These are phyloP conservation scores for Plecotus auritus DNA, from an alignment of 2,113 vertebrate genomes.

Conservation along the genomic window DNA sequence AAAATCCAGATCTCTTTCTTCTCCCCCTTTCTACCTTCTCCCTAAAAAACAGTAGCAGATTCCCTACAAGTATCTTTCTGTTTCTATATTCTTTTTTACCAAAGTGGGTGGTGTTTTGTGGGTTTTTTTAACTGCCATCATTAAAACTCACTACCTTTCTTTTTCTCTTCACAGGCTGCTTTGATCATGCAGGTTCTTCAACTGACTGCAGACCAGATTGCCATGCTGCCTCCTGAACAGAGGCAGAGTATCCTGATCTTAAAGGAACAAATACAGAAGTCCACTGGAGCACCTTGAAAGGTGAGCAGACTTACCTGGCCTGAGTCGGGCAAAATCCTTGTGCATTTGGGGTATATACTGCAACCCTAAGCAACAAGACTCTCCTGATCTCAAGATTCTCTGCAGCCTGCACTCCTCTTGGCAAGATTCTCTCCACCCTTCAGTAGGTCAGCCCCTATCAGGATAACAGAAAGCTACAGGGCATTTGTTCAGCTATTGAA, in stretches of 20 bases:
- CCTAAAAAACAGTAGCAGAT: slow-evolving; percentile 29
- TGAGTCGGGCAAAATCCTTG: background rate
- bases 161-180: slow-evolving; percentile 85
- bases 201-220: slow-evolving; percentile 97
- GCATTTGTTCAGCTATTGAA: slow-evolving; percentile 20
- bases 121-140: accelerated
- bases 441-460: background rate
- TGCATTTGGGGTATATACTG: background rate
- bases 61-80: background rate
- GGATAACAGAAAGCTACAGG: background rate
- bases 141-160: slow-evolving; percentile 23
- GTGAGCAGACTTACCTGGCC: slow-evolving; percentile 28
- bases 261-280: slow-evolving; percentile 99
- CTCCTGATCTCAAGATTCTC: background rate
- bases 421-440: background rate
- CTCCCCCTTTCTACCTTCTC: background rate
- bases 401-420: background rate
- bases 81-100: slow-evolving; percentile 26
- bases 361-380: background rate
- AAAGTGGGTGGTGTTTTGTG: background rate
- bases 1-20: slow-evolving; percentile 5
- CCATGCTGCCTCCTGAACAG: slow-evolving; percentile 97
- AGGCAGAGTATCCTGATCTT: slow-evolving; percentile 98
- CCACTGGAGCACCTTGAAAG: slow-evolving; percentile 91
- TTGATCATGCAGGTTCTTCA: slow-evolving; percentile 99